Evolutionary conservation across 2,113 vertebrate species (phyloP), one percentile per base, ranked within the genome.

Genomic region (Proterorhinus semilunaris): DNA sequence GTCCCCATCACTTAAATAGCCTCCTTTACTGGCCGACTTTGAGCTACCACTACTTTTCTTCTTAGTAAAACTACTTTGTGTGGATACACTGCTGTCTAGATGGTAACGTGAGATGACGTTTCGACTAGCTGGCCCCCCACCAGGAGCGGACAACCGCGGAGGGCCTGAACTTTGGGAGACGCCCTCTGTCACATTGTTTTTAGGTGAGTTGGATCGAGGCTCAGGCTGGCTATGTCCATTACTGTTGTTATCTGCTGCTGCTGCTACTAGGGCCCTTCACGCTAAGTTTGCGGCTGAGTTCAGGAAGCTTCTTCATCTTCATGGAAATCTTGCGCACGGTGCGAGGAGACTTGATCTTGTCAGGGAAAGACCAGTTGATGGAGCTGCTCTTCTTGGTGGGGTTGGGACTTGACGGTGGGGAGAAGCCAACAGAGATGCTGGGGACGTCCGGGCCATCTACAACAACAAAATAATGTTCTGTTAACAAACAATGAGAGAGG

Each of bases 101-200:
- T 99, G 97, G 89, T 98, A 99, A 43, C 94, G 94, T 44, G 96
- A 98, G 87, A 99, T 99, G n/a, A 99, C 96, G 0, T 98, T 99
- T 5, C 96, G 94, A 75, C 94, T 97, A 6, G 95, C 87, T 8
- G 48, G 93, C 2, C 88, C 91, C 42, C 78, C 93, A 1, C 93
- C 94, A 13, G 92, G 83, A 13, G 94, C 76, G 7, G 91, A 83
- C 9, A 95, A 85, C 44, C 92, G 82, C 2, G 89, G 44, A 59
- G 83, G 87, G 2, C 85, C 76, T 0, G 83, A 84, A 13, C 71
- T 69, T 42, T 84, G 81, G 7, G 79, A 42, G 21, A 43, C 65
- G 1, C 69, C 55, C 9, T 92, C 93, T 0, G 67, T 62, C 0
- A 75, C 71, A 4, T 75, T 83, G 48, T 62, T 68, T 71, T 84